Percentiles rank a stretch among this genome's conserved stretches.
Evolutionary conservation across 1,140 invertebrate genomes (phyloP).

Genomic region (Magallana ariakensis): DNA sequence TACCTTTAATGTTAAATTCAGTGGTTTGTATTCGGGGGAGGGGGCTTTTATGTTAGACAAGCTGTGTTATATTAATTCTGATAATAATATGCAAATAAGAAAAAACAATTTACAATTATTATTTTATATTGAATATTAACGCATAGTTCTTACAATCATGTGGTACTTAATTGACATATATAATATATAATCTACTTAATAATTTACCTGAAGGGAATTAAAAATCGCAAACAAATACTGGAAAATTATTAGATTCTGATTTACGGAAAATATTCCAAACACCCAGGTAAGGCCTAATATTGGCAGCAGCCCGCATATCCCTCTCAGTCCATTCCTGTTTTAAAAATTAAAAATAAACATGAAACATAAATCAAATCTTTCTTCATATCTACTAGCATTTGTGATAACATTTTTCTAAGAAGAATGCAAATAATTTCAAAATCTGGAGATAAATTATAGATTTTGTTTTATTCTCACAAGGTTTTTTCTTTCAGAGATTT

Average conservation of each 20-base stretch:
- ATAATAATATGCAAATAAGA: neutral
- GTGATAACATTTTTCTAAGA: too few relatives aligned
- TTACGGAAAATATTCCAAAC: constrained; percentile 69
- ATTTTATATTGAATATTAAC: neutral
- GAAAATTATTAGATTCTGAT: constrained; percentile 59
- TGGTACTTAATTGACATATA: neutral
- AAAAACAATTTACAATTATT: neutral
- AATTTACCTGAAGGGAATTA: constrained; percentile 69
- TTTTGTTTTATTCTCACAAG: constrained; percentile 49
- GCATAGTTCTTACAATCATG: neutral
- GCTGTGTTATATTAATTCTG: neutral
- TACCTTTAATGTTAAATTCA: too few relatives aligned
- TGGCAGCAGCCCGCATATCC: constrained; percentile 62
- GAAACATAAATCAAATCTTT: too few relatives aligned
- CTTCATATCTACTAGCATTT: too few relatives aligned
- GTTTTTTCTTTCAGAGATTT: constrained; percentile 55
- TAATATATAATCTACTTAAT: too few relatives aligned
- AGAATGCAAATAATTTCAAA: too few relatives aligned
- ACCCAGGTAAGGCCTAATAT: constrained; percentile 68
- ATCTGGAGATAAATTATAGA: too few relatives aligned
- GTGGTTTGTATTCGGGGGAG: too few relatives aligned
- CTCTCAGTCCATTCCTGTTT: constrained; percentile 61
- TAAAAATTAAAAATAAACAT: neutral
- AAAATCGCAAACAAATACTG: constrained; percentile 68
- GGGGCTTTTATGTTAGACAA: neutral